Base-by-base conservation (phyloP, 2,797 vertebrate genomes). In the Chelon labrosus region DNA sequence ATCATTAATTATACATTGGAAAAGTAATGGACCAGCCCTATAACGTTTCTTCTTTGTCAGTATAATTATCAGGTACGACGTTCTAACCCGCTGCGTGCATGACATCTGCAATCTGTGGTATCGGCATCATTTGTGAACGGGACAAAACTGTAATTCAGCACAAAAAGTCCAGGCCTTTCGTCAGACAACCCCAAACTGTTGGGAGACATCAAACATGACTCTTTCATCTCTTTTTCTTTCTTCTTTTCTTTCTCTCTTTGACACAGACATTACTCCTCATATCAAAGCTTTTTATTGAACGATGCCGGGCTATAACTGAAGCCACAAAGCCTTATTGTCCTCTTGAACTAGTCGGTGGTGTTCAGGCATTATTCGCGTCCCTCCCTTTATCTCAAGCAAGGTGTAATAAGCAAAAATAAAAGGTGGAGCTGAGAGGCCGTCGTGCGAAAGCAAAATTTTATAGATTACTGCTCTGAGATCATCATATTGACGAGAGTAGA, bases 261-360 rank as follows among this genome's bases (percentile, higher is more conserved):
- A 75, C 75, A 73, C 63, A 39, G 62, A 89, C 86, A 79, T 83
- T 85, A 85, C 85, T 84, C 85, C 76, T 66, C 74, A 76, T 89
- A 51, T 88, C 91, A 89, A 84, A 84, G 91, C 75, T 0, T 49
- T 65, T 75, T 76, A 73, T 85, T 85, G 82, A 90, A 87, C 65
- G 72, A 16, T 65, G 68, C 41, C 69, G 63, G 25, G 41, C 16
- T 10, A 35, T 35, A 44, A 35, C 82, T 50, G 16, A 73, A 67
- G 62, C 73, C 68, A 64, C 79, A 79, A 69, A 85, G 68, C 66
- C 46, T 68, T 27, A 81, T 88, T 91, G 65, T 81, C 73, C 69
- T 85, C 80, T 82, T 65, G 59, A 74, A 80, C 77, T 57, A 49
- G 41, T 79, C 77, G 44, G 37, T 59, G 42, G n/a, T 60, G 42